phyloP scores from a whole-genome alignment of 2,797 vertebrate species.

The Phoeniculus purpureus region DNA sequence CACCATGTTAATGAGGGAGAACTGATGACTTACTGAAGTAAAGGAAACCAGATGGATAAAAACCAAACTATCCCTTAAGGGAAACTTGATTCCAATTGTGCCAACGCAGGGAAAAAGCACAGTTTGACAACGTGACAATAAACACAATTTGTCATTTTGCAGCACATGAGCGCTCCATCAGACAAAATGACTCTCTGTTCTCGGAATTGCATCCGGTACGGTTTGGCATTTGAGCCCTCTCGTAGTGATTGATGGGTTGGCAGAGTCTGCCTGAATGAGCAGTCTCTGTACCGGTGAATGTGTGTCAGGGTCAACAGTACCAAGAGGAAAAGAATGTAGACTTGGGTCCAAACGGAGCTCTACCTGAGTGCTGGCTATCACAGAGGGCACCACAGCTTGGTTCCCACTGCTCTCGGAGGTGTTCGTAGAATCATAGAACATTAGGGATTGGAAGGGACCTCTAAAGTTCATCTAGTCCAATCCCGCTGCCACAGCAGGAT shows the following conservation, averaged over 20 bases:
- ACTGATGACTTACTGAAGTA: constrained; percentile 43
- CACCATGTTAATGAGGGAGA: constrained; percentile 63
- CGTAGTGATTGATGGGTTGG: background rate
- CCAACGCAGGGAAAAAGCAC: constrained; percentile 11
- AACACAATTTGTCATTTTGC: constrained; percentile 51
- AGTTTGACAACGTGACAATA: constrained; percentile 52
- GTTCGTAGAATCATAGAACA: no score
- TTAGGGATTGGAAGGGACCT: no score
- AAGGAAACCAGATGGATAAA: constrained; percentile 55
- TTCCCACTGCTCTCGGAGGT: background rate
- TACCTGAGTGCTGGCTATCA: background rate
- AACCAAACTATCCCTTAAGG: constrained; percentile 42
- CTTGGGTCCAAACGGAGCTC: background rate
- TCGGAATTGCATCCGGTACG: background rate
- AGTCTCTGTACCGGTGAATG: background rate
- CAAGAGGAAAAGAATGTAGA: no score
- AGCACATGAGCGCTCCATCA: constrained; percentile 10
- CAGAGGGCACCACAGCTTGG: background rate
- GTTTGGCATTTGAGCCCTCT: constrained; percentile 9
- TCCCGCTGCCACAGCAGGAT: no score
- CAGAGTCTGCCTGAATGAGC: constrained; percentile 15
- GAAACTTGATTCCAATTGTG: constrained; percentile 18
- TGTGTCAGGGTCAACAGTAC: background rate
- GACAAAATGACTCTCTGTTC: background rate
- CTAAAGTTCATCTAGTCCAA: no score